phyloP scores from a whole-genome alignment of 1,140 invertebrate genomes.

The Lepidurus apus region DNA sequence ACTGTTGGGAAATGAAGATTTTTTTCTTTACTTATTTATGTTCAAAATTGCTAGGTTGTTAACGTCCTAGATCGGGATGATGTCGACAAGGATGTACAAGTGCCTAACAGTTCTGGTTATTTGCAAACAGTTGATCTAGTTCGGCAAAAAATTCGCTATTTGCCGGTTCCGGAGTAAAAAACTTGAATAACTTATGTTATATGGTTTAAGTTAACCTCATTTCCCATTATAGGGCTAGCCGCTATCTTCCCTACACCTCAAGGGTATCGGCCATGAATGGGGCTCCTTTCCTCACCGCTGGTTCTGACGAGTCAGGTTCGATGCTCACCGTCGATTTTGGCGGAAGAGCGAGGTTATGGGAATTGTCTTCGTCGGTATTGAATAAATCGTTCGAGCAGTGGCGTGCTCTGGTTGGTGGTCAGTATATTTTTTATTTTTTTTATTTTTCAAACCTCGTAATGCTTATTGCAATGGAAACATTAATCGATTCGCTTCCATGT shows the following conservation, averaged over 20 bases:
- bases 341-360: constrained; percentile 57
- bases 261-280: not conserved
- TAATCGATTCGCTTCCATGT: not conserved
- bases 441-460: not conserved
- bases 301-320: not conserved
- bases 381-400: constrained; percentile 46
- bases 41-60: not conserved
- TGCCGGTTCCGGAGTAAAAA: constrained; percentile 54
- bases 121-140: constrained; percentile 55
- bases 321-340: constrained; percentile 56
- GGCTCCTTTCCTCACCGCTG: not conserved
- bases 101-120: constrained; percentile 43
- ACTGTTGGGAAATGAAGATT: not conserved
- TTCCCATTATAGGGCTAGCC: not conserved
- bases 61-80: not conserved
- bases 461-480: not conserved
- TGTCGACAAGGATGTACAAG: not conserved
- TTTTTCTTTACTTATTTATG: not conserved
- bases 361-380: constrained; percentile 50
- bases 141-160: constrained; percentile 52
- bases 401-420: constrained; percentile 37
- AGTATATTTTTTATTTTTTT: not conserved
- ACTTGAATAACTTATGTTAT: constrained; percentile 31
- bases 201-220: not conserved
- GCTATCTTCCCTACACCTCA: not conserved